Evolutionary conservation across 2,797 vertebrate genomes (phyloP).

Genomic region (Danio choprae): DNA sequence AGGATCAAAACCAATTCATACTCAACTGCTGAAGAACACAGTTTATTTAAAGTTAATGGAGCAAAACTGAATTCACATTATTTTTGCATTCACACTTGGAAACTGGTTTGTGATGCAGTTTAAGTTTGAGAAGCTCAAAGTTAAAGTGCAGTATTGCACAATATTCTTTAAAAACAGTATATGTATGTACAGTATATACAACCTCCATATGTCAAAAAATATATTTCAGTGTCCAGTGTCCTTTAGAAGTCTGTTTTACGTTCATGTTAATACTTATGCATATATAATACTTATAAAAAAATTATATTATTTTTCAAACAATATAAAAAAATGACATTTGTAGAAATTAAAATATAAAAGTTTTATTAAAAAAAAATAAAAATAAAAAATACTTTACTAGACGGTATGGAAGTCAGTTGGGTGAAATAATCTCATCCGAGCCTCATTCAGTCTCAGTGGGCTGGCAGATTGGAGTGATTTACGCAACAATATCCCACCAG

Average conservation of each 20-base stretch:
- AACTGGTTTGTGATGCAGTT: background rate
- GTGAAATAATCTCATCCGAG: slow-evolving; percentile 51
- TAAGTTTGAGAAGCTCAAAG: background rate
- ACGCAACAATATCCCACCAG: slow-evolving; percentile 37
- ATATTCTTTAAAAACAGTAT: background rate
- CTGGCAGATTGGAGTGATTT: slow-evolving; percentile 54
- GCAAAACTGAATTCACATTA: background rate
- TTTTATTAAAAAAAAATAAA: too few species aligned
- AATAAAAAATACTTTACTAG: too few species aligned
- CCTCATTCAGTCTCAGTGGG: slow-evolving; percentile 31
- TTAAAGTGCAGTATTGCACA: background rate
- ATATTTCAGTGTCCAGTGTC: too few species aligned
- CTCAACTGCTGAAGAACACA: background rate
- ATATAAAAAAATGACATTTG: too few species aligned
- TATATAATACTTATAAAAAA: too few species aligned
- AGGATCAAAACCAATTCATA: slow-evolving; percentile 1
- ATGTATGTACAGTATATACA: too few species aligned
- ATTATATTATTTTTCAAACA: too few species aligned
- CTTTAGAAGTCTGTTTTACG: too few species aligned
- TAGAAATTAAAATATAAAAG: too few species aligned
- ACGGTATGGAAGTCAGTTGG: background rate
- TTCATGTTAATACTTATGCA: too few species aligned
- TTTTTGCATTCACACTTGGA: background rate
- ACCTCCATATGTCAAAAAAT: too few species aligned
- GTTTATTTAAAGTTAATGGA: background rate